Percentiles rank a stretch among this genome's conserved stretches.
Evolutionary conservation across 2,888 invertebrate genomes (phyloP).

Genomic region (Dynastes hyllus): DNA sequence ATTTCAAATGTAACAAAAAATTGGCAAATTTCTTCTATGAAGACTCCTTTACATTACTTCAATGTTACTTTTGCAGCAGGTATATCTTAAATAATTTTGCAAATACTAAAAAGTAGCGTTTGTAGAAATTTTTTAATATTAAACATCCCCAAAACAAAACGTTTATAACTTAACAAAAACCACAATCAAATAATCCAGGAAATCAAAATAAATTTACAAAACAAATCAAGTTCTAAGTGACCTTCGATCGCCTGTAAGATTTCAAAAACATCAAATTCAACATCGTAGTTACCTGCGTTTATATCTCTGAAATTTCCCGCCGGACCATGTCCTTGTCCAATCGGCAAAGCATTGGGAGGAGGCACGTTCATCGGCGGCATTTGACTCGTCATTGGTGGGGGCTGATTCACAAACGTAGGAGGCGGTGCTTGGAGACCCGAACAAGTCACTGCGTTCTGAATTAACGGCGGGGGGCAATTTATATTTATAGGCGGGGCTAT

Average conservation of each 20-base stretch:
- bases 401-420: conserved; percentile 65
- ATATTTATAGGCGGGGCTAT: conserved; percentile 62
- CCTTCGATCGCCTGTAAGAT: conserved; percentile 40
- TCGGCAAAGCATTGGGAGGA: conserved; percentile 67
- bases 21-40: no score
- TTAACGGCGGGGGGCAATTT: conserved; percentile 64
- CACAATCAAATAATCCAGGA: conserved; percentile 18
- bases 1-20: no score
- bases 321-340: conserved; percentile 52
- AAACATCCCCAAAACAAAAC: not conserved
- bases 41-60: no score
- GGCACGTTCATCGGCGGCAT: conserved; percentile 71
- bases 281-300: conserved; percentile 66
- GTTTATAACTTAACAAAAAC: conserved; percentile 24
- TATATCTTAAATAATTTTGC: no score
- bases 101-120: no score
- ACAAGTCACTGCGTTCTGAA: conserved; percentile 46
- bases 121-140: not conserved
- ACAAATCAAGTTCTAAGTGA: conserved; percentile 32
- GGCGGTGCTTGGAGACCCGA: conserved; percentile 60
- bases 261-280: conserved; percentile 28
- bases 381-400: conserved; percentile 65
- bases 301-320: conserved; percentile 62
- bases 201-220: conserved; percentile 31
- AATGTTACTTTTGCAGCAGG: no score